phyloP scores from a whole-genome alignment of 1,140 invertebrate genomes.

The Tetragnatha versicolor region DNA sequence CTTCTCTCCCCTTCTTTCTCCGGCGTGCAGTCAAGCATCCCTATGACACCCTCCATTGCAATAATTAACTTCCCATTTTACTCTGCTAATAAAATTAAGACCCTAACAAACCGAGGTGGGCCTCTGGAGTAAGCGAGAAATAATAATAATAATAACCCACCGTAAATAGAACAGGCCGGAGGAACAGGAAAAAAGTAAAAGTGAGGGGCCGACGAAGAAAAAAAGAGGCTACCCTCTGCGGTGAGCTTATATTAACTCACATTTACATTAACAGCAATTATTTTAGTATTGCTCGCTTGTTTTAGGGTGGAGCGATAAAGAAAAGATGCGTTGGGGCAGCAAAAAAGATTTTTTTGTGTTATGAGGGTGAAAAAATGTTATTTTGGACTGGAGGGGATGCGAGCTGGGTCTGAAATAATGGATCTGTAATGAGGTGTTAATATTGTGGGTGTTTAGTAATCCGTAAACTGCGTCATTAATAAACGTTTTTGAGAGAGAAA shows the following conservation, averaged over 20 bases:
- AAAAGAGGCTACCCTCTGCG: neutral
- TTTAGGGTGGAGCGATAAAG: too few relatives aligned
- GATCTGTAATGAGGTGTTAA: too few relatives aligned
- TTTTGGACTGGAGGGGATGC: too few relatives aligned
- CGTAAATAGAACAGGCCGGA: constrained; percentile 12
- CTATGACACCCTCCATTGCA: constrained; percentile 23
- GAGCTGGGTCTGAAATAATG: too few relatives aligned
- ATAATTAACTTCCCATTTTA: constrained; percentile 51
- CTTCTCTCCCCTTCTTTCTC: neutral
- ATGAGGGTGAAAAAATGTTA: neutral
- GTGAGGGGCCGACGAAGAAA: neutral
- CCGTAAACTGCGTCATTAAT: too few relatives aligned
- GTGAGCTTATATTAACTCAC: constrained; percentile 38
- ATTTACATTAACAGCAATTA: constrained; percentile 49
- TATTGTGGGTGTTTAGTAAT: too few relatives aligned
- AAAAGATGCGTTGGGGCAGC: too few relatives aligned
- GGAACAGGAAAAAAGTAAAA: constrained; percentile 1
- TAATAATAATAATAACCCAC: constrained; percentile 19
- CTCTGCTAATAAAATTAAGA: constrained; percentile 49
- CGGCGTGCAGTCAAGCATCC: neutral
- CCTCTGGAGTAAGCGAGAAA: neutral
- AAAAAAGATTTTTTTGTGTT: neutral
- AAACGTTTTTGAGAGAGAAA: too few relatives aligned
- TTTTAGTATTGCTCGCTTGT: constrained; percentile 29
- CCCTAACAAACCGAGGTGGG: neutral